Base-by-base conservation (phyloP, 92 coral and sea anemone species). In the Desmophyllum pertusum region DNA sequence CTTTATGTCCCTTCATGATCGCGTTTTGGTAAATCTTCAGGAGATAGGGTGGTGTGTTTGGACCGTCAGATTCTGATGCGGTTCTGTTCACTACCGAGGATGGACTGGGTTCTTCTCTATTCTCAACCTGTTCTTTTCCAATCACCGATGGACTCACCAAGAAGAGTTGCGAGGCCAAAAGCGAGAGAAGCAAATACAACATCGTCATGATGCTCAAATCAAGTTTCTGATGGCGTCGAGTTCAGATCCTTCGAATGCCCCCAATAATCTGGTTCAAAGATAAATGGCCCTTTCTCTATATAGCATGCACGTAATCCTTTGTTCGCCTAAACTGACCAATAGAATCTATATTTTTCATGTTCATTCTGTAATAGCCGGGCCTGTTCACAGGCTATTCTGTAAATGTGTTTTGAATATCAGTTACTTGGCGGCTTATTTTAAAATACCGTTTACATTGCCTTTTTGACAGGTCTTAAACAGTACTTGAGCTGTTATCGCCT, bases 131-230 rank as follows among this genome's bases (percentile, higher is more conserved):
- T 76, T 40, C 53, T 61, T 77, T 38, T 9, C n/a, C 35, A 50
- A 77, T 77, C n/a, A 23, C 81, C 11, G n/a, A n/a, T 59, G 81
- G 21, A 68, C 70, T 59, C 52, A 18, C 71, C 27, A 61, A 6
- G 81, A 38, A 62, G 21, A 27, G 51, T 18, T 61, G 81, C 13
- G 81, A 59, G 39, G n/a, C 70, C 3, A 77, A 40, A 39, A 77
- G 71, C 39, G 70, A 77, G 7, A 59, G 13, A 1, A 62, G 61
- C 38, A 59, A 52, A 62, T 17, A 57, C 43, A 53, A 50, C 51
- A 38, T 39, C 71, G 64, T 77, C 30, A 15, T 40, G 18, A 39
- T 75, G 36, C 27, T 48, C 15, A 25, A 38, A 23, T 25, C 59
- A 48, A n/a, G 23, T 31, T 37, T 76, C 37, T 25, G 33, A 48